Percentiles rank a stretch among this genome's conserved stretches.
Conservation (phyloP, 2,797 vertebrate genomes). For the Urosaurus nigricauda region DNA sequence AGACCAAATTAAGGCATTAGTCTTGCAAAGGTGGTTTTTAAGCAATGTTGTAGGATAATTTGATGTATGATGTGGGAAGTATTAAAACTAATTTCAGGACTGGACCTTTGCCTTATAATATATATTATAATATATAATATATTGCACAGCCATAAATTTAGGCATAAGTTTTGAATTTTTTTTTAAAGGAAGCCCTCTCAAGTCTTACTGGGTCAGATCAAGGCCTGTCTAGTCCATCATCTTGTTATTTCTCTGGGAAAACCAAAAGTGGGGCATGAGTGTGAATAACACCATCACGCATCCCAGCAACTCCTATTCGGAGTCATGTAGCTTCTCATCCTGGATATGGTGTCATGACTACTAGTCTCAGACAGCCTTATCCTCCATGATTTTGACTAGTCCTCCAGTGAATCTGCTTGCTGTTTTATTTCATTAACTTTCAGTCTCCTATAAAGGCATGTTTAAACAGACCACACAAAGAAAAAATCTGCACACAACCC, state of each 20-base stretch:
- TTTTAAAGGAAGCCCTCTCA: slow-evolving; percentile 59
- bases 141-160: slow-evolving; percentile 69
- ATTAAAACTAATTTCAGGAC: neutral
- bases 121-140: too few relatives aligned
- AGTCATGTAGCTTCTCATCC: neutral
- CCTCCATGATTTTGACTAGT: neutral
- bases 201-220: neutral
- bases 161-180: slow-evolving; percentile 53
- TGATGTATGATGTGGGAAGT: neutral
- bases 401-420: slow-evolving; percentile 53
- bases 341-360: neutral
- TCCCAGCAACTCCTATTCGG: neutral
- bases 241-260: neutral
- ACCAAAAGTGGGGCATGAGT: too few relatives aligned
- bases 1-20: slow-evolving; percentile 45
- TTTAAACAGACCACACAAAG: slow-evolving; percentile 75
- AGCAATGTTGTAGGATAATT: neutral
- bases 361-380: neutral
- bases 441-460: slow-evolving; percentile 65
- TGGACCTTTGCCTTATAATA: slow-evolving; percentile 61
- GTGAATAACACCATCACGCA: too few relatives aligned
- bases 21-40: neutral
- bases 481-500: neutral
- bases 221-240: slow-evolving; percentile 24
- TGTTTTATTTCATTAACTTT: slow-evolving; percentile 57